phyloP scores from a whole-genome alignment of 1,140 invertebrate species.

The Scaptodrosophila lebanonensis region DNA sequence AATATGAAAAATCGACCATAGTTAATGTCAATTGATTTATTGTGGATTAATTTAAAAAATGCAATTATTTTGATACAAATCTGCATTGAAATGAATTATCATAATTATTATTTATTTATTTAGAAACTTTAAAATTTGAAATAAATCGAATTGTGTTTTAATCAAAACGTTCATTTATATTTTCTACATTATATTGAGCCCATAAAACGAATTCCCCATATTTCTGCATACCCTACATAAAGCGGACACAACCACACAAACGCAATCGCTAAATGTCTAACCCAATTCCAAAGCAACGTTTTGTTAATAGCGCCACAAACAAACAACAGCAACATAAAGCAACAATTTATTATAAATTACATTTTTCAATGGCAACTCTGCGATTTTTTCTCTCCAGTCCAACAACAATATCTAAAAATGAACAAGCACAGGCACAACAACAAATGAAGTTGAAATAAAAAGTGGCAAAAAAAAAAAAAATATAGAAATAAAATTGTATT shows the following conservation, averaged over 20 bases:
- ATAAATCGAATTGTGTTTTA: too few species aligned
- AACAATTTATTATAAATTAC: constrained; percentile 51
- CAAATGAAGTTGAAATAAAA: constrained; percentile 37
- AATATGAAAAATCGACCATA: too few species aligned
- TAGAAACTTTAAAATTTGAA: too few species aligned
- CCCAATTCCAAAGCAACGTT: constrained; percentile 27
- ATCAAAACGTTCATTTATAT: too few species aligned
- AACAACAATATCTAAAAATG: constrained; percentile 4
- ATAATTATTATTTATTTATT: too few species aligned
- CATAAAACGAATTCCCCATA: too few species aligned
- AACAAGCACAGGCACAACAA: constrained; percentile 16
- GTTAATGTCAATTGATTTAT: too few species aligned
- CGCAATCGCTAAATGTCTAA: constrained; percentile 33
- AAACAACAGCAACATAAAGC: constrained; percentile 10
- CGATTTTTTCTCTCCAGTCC: constrained; percentile 13
- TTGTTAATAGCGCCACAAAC: neutral
- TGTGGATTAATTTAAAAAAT: too few species aligned
- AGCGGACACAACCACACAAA: constrained; percentile 5
- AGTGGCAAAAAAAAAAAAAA: constrained; percentile 34
- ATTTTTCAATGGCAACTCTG: constrained; percentile 67
- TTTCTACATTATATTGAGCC: too few species aligned
- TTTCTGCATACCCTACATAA: neutral
- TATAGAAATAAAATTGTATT: too few species aligned
- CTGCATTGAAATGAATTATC: too few species aligned
- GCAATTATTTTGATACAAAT: too few species aligned